These are phyloP conservation scores for Xestoiulus laeticollis DNA, from an alignment of 2,888 invertebrate genomes.

Conservation along the genomic window DNA sequence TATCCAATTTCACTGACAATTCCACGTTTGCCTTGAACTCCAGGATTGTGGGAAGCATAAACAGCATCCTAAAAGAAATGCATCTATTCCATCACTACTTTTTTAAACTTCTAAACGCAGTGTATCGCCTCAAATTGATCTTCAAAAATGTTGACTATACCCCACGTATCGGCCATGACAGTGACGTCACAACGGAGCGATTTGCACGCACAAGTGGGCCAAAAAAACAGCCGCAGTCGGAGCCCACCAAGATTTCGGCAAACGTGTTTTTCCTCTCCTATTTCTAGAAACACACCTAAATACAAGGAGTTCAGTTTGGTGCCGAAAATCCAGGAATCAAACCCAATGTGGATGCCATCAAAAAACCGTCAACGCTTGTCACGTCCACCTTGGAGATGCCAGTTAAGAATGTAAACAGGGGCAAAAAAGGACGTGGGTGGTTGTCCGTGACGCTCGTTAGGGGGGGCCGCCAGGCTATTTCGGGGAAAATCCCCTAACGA, in stretches of 20 bases:
- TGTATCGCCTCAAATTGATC: too few species aligned
- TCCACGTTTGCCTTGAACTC: too few species aligned
- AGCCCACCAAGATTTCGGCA: not conserved
- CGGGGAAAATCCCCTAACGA: not conserved
- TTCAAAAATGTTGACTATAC: too few species aligned
- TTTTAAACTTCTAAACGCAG: too few species aligned
- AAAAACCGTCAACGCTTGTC: not conserved
- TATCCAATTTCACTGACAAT: too few species aligned
- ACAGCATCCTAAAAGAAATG: too few species aligned
- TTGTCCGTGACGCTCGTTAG: conserved; percentile 30
- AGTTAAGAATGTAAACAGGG: not conserved
- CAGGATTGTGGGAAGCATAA: too few species aligned
- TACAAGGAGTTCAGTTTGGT: not conserved
- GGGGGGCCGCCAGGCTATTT: not conserved
- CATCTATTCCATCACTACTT: too few species aligned
- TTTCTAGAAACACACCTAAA: not conserved
- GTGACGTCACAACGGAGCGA: too few species aligned
- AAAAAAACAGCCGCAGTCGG: not conserved
- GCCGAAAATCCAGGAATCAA: not conserved
- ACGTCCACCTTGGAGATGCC: conserved; percentile 12
- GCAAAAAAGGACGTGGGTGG: conserved; percentile 12
- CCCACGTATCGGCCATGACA: too few species aligned
- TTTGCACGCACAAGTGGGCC: too few species aligned
- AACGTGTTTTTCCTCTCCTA: not conserved
- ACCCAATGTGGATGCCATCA: conserved; percentile 31